These are phyloP conservation scores for Chlorodrepanis virens DNA, from an alignment of 2,113 vertebrate species.

Conservation along the genomic window DNA sequence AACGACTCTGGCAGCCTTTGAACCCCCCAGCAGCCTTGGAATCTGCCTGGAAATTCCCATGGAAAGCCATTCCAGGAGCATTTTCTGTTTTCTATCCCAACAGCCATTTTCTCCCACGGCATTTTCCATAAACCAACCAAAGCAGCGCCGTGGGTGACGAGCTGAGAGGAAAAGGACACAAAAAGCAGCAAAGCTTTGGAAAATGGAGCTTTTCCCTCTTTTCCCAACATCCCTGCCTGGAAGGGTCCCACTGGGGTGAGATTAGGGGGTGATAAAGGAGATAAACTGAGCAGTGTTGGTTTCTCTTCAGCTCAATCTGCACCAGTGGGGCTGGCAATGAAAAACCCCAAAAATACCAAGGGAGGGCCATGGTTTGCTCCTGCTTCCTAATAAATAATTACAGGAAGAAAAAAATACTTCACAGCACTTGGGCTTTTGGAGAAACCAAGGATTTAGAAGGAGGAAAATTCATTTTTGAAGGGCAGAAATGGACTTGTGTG, in stretches of 20 bases:
- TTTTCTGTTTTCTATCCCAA: background rate
- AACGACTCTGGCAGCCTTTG: background rate
- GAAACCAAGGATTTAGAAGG: background rate
- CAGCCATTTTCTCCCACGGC: background rate
- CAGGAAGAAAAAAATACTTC: background rate
- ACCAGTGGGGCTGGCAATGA: background rate
- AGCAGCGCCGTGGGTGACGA: rapidly evolving
- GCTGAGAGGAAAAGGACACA: background rate
- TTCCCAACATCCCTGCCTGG: rapidly evolving
- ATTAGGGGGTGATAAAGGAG: background rate
- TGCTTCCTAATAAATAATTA: background rate
- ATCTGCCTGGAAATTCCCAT: background rate
- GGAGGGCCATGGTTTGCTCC: background rate
- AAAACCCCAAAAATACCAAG: background rate
- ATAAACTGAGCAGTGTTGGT: background rate
- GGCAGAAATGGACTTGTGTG: background rate
- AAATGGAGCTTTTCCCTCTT: background rate
- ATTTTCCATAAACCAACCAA: background rate
- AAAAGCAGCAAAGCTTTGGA: background rate
- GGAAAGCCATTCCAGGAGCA: background rate
- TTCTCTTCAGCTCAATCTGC: background rate
- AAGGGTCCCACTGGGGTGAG: background rate
- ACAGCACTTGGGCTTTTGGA: background rate
- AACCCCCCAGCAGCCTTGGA: background rate
- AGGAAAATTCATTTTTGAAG: background rate